These are phyloP conservation scores for Cettia cetti DNA, from an alignment of 2,113 vertebrate genomes.

Conservation along the genomic window DNA sequence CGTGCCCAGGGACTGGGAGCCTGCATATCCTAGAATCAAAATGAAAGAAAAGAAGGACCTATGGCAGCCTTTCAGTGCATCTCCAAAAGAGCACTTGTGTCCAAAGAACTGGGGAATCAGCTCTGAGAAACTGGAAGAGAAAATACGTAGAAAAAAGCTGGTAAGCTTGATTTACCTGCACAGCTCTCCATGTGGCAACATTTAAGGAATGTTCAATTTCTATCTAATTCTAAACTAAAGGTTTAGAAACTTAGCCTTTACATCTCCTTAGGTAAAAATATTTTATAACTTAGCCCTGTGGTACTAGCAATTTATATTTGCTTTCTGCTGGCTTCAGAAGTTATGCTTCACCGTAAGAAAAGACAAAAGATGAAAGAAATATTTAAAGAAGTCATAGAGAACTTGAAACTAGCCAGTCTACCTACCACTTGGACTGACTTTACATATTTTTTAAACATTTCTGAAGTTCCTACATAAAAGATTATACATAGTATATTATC, in stretches of 20 bases:
- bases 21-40: background rate
- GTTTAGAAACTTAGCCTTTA: conserved; percentile 34
- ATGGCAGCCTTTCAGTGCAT: background rate
- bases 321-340: conserved; percentile 38
- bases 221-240: background rate
- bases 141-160: background rate
- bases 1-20: background rate
- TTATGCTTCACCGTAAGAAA: background rate
- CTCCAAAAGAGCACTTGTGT: background rate
- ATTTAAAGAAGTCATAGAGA: conserved; percentile 32
- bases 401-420: conserved; percentile 33
- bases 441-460: conserved; percentile 23
- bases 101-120: background rate
- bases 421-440: conserved; percentile 15
- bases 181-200: background rate
- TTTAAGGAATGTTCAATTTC: background rate
- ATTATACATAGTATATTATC: background rate
- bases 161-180: background rate
- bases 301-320: conserved; percentile 17
- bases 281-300: conserved; percentile 37
- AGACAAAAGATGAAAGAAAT: conserved; percentile 39
- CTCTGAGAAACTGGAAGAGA: background rate
- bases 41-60: background rate
- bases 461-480: conserved; percentile 12
- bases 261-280: background rate